Evolutionary conservation across 1,140 invertebrate genomes (phyloP).

Genomic region (Tetragonula clypearis): DNA sequence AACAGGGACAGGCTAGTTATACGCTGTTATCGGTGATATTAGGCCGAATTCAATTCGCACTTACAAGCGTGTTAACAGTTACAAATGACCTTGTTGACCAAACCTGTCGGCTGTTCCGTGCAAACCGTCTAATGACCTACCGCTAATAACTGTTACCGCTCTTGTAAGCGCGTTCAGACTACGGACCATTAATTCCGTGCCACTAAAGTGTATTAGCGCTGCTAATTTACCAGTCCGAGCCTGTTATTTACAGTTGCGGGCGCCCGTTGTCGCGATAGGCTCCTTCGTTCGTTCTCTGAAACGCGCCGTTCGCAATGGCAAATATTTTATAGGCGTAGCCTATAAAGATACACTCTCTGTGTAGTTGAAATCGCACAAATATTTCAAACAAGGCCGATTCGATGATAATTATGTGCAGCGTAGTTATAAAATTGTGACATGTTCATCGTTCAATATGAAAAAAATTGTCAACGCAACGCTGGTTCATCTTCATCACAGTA

Average conservation of each 20-base stretch:
- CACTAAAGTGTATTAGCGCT: slow-evolving; percentile 66
- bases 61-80: slow-evolving; percentile 65
- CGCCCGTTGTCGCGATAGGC: background rate
- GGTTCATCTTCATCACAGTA: no score
- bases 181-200: slow-evolving; percentile 65
- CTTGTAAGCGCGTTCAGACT: slow-evolving; percentile 68
- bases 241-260: slow-evolving; percentile 57
- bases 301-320: no score
- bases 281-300: background rate
- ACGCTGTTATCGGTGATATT: slow-evolving; percentile 48
- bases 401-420: no score
- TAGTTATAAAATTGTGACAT: no score
- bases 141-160: slow-evolving; percentile 68
- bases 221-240: slow-evolving; percentile 50
- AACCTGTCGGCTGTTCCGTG: slow-evolving; percentile 66
- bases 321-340: background rate
- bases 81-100: slow-evolving; percentile 66
- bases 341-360: background rate
- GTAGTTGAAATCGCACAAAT: background rate
- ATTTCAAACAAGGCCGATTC: background rate
- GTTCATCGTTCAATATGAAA: no score
- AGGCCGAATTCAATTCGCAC: slow-evolving; percentile 65
- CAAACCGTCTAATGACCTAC: slow-evolving; percentile 67
- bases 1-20: background rate
- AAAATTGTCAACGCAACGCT: no score